phyloP scores from a whole-genome alignment of 2,888 invertebrate species.

The Papilio demoleus region DNA sequence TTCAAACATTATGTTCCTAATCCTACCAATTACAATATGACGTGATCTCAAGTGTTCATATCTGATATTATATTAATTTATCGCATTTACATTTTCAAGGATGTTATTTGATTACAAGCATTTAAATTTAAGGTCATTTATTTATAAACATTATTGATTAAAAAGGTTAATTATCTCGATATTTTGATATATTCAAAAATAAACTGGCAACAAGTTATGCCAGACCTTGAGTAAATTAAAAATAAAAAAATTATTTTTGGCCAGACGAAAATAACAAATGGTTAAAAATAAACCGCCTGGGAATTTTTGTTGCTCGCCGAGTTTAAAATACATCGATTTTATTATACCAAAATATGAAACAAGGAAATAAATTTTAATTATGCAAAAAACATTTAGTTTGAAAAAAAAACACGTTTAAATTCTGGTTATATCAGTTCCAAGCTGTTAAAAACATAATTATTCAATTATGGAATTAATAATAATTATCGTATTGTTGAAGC shows the following conservation, averaged over 20 bases:
- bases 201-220: neutral
- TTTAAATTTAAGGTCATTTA: constrained; percentile 4
- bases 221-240: constrained; percentile 1
- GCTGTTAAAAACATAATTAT: neutral
- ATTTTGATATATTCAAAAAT: neutral
- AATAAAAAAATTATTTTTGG: neutral
- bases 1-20: constrained; percentile 3
- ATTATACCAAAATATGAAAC: neutral
- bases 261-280: neutral
- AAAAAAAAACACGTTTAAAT: neutral
- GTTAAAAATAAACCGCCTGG: constrained; percentile 6
- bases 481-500: too few species aligned
- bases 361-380: neutral
- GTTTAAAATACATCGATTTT: neutral
- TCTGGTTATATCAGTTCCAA: neutral
- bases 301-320: neutral
- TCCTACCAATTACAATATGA: neutral
- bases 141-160: constrained; percentile 11
- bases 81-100: constrained; percentile 12
- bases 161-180: neutral
- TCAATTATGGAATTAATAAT: too few species aligned
- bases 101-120: constrained; percentile 7
- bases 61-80: neutral
- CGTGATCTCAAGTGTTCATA: neutral
- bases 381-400: neutral